phyloP scores from a whole-genome alignment of 2,888 invertebrate species.

The Eueremaeus valkanovi region DNA sequence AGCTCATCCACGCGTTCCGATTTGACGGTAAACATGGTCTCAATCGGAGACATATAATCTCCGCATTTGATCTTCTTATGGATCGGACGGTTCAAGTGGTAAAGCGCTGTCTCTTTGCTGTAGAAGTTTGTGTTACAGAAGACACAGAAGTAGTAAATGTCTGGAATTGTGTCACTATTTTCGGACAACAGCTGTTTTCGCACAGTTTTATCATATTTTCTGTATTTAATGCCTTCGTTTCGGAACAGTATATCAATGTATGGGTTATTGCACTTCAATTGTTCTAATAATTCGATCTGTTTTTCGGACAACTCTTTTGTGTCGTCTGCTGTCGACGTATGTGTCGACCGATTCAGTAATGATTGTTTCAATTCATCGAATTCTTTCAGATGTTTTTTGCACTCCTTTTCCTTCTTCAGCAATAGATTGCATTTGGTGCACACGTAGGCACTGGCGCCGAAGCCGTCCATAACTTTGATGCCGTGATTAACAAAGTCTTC shows the following conservation, averaged over 20 bases:
- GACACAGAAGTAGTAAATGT: neutral
- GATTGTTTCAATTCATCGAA: neutral
- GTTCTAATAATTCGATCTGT: neutral
- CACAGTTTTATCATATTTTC: neutral
- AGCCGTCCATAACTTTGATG: neutral
- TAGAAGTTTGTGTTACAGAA: conserved; percentile 14
- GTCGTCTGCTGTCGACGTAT: neutral
- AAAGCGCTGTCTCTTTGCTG: neutral
- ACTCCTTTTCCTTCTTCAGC: neutral
- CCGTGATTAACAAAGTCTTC: neutral
- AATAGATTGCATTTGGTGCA: neutral
- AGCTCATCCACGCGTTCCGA: neutral
- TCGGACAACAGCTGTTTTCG: neutral
- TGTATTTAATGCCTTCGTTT: neutral
- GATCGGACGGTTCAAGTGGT: neutral
- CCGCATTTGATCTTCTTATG: neutral
- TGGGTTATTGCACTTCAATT: neutral
- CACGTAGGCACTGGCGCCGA: neutral
- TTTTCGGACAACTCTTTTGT: neutral
- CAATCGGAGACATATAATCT: neutral
- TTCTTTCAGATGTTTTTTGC: neutral
- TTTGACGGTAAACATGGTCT: neutral
- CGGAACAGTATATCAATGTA: neutral
- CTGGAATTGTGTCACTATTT: neutral
- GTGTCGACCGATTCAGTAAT: neutral